Evolutionary conservation across 2,797 vertebrate genomes (phyloP).

Genomic region (Setipinna tenuifilis): DNA sequence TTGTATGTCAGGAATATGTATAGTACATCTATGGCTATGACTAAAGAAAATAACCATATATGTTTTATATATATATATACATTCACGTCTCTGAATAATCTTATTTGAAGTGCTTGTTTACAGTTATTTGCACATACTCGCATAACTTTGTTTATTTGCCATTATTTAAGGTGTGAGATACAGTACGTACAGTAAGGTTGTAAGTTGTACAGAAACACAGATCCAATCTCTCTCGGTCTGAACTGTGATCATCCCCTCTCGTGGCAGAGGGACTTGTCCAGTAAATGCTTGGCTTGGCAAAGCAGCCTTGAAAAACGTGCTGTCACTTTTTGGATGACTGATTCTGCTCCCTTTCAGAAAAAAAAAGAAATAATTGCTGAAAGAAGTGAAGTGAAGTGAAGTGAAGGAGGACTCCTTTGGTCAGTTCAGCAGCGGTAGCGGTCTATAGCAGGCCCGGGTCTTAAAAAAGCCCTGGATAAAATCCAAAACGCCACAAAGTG

Average conservation of each 20-base stretch:
- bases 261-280: not conserved
- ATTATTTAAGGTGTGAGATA: not conserved
- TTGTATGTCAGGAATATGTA: too few species aligned
- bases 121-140: not conserved
- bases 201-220: not conserved
- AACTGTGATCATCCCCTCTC: not conserved
- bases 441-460: constrained; percentile 28
- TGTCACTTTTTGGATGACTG: constrained; percentile 1
- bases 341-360: not conserved
- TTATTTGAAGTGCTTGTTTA: constrained; percentile 6
- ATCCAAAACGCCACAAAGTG: constrained; percentile 15
- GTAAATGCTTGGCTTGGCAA: constrained; percentile 11
- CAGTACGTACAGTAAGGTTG: too few species aligned
- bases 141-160: not conserved
- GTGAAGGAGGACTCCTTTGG: constrained; percentile 32
- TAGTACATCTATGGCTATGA: too few species aligned
- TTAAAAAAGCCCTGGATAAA: constrained; percentile 38
- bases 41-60: too few species aligned
- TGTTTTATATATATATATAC: too few species aligned
- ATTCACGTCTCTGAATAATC: too few species aligned
- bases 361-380: not conserved
- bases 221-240: not conserved
- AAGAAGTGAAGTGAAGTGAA: not conserved
- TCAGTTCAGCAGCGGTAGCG: constrained; percentile 29
- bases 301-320: not conserved